Percentiles rank a stretch among this genome's conserved stretches.
Conservation (phyloP, 1,140 invertebrate species). For the Megathymus violae region DNA sequence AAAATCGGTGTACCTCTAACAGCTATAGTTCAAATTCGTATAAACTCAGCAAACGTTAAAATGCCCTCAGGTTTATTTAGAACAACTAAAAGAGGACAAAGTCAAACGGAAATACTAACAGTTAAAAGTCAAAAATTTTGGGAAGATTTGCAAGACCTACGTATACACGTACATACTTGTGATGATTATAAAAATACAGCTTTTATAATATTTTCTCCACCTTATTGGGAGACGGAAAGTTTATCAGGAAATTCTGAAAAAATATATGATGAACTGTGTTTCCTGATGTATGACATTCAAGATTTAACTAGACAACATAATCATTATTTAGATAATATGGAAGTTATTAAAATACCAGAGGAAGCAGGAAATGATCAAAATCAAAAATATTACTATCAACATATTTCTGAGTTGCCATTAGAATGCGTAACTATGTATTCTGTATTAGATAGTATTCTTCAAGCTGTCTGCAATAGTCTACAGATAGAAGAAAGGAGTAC, state of each 20-base stretch:
- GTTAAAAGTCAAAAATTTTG: constrained; percentile 69
- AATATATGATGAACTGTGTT: constrained; percentile 83
- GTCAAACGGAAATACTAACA: constrained; percentile 59
- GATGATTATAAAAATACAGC: constrained; percentile 72
- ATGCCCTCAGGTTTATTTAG: constrained; percentile 48
- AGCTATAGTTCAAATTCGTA: constrained; percentile 74
- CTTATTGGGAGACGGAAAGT: constrained; percentile 52
- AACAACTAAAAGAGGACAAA: constrained; percentile 57
- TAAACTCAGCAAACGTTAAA: constrained; percentile 41
- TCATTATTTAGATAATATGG: constrained; percentile 80
- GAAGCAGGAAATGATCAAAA: constrained; percentile 34
- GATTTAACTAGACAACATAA: constrained; percentile 80
- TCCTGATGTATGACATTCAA: constrained; percentile 82
- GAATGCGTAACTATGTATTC: constrained; percentile 75
- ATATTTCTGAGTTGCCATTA: constrained; percentile 65
- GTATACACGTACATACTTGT: constrained; percentile 52
- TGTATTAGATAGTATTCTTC: constrained; percentile 77
- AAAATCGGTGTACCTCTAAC: constrained; percentile 78
- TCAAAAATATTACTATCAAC: constrained; percentile 50
- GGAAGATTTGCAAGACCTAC: constrained; percentile 63
- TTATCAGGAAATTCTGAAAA: constrained; percentile 63
- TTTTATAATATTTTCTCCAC: constrained; percentile 76
- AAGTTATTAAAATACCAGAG: constrained; percentile 62
- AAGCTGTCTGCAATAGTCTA: constrained; percentile 56
- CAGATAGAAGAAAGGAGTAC: constrained; percentile 43